Base-by-base conservation (phyloP, 2,888 invertebrate species). In the Adineta ricciae region DNA sequence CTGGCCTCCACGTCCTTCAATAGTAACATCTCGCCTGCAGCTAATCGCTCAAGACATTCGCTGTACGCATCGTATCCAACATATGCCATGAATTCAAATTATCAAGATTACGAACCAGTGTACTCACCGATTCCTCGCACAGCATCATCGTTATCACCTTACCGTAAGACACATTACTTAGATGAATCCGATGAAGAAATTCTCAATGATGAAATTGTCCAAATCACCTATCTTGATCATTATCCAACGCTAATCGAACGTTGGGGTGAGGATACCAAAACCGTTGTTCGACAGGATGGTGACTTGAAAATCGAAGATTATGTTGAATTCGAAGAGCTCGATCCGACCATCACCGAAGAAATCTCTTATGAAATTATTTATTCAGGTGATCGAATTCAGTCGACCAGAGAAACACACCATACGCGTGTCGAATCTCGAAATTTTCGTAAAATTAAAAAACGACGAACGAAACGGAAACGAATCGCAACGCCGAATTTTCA, bases 391-490 rank as follows among this genome's bases (percentile, higher is more conserved):
- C 0, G 9, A n/a, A 38, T 78, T 78, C 41, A 38, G 41, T 78
- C 78, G 41, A 41, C 41, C 2, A 38, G 9, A 78, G 24, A 78
- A 78, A 19, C n/a, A 3, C 41, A 41, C 11, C 41, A n/a, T 41
- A 19, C 78, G 11, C 24, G 32, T 41, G 7, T 16, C 3, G 78
- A 78, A 78, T 41, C 78, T 41, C 78, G 78, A 78, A 78, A 78
- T 41, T 78, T 78, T 78, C 41, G 24, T 78, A 78, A 78, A 78
- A 78, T 78, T 41, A 38, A n/a, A 41, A 78, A 78, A 78, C 78
- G 78, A 41, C 78, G 78, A 24, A 78, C 41, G 11, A 78, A 78
- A 78, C 41, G n/a, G 38, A 78, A 78, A 41, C 8, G 41, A n/a
- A 7, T 1, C n/a, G 24, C 1, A 41, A 14, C 16, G 19, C 2